Evolutionary conservation across 2,888 invertebrate genomes (phyloP), one percentile per base, ranked within the genome.

Genomic region (Carterocephalus palaemon): DNA sequence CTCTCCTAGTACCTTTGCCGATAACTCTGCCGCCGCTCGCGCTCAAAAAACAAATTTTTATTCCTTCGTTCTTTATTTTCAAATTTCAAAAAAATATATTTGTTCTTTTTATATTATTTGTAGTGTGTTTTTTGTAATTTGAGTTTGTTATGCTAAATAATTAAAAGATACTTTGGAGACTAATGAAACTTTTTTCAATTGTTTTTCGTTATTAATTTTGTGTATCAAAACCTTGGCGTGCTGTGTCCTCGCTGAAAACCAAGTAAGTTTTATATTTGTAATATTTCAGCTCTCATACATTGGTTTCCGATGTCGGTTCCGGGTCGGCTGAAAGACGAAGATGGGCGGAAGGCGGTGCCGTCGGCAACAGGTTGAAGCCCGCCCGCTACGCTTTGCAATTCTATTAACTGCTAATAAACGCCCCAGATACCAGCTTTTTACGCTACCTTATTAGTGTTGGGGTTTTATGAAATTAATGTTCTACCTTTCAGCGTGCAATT

Each of bases 321-420:
- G 43, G 43, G 16, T 36, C 36, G 43, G 9, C 34, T 42, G 34
- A 42, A 42, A 42, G 43, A 10, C 29, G 34, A 26, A 64, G 75
- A 82, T 76, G 84, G 84, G 85, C 85, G 85, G 79, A 83, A 85
- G 85, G 85, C 85, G 85, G 75, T 75, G 66, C 83, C 82, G 76
- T 47, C 77, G 78, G 83, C 85, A 86, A 85, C 85, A 85, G 85
- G 85, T 85, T 78, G 51, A 46, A 55, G 45, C 52, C 66, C 76
- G 69, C 71, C 73, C 68, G 75, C 68, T 62, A 63, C 66, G 61
- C 61, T 65, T 60, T 56, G 62, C 69, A 60, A 73, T 78, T 80
- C 71, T 72, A 75, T 81, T 77, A 79, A 75, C 74, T 64, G 69
- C 62, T 80, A 75, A 76, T 78, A 75, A 79, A 78, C 70, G 69